These are phyloP conservation scores for Octopus bimaculoides DNA, from an alignment of 1,140 invertebrate species.

Conservation along the genomic window DNA sequence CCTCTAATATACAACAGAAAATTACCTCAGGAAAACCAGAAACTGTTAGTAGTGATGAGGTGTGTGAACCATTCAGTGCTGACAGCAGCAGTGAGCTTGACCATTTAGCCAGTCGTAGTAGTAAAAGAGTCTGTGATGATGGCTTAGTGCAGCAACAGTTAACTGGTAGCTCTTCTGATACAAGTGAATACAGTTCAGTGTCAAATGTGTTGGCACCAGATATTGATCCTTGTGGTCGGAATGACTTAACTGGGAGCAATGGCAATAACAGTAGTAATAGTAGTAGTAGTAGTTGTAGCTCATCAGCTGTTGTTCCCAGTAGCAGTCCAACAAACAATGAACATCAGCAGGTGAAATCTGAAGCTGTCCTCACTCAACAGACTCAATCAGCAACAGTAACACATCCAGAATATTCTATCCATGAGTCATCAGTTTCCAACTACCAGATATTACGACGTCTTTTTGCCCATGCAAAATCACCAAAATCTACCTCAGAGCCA, in stretches of 20 bases:
- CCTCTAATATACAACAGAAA: constrained; percentile 2
- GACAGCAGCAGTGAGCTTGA: neutral
- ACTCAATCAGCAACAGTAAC: too few relatives aligned
- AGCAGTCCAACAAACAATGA: neutral
- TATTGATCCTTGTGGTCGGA: neutral
- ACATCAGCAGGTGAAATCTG: neutral
- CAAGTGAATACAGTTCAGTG: neutral
- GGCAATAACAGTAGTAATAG: too few relatives aligned
- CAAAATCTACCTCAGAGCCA: constrained; percentile 10
- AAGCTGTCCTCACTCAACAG: neutral
- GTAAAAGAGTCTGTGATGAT: constrained; percentile 2
- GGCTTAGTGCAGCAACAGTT: neutral
- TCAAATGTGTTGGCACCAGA: neutral
- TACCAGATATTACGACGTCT: constrained; percentile 13
- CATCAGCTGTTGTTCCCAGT: neutral
- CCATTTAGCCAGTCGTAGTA: neutral
- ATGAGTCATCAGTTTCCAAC: constrained; percentile 3
- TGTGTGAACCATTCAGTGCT: neutral
- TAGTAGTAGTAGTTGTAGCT: neutral
- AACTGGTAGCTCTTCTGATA: neutral
- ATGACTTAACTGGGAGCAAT: neutral
- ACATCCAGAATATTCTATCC: neutral
- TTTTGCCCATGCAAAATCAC: constrained; percentile 12
- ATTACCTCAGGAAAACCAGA: constrained; percentile 6
- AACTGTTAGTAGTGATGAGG: neutral